Base-by-base conservation (phyloP, 2,888 invertebrate species). In the Metopia argyrocephala region DNA sequence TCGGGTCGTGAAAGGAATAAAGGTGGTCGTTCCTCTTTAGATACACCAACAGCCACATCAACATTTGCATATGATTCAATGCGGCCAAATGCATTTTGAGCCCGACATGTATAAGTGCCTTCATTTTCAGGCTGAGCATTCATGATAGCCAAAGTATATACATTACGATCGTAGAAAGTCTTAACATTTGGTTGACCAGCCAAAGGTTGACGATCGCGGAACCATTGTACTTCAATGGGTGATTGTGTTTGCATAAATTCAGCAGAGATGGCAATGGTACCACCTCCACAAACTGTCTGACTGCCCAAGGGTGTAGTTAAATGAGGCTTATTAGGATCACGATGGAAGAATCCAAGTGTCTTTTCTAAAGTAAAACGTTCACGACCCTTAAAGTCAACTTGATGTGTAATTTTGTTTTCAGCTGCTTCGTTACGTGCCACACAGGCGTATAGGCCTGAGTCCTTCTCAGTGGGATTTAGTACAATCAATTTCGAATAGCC, bases 241-340 rank as follows among this genome's bases (percentile, higher is more conserved):
- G 91, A 91, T 86, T 94, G 95, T 88, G 93, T 93, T 45, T 95
- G 93, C 84, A 88, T 87, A 81, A 90, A 90, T 89, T 96, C 94
- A 0, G 96, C 95, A 88, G 96, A 95, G 21, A 96, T 92, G 3
- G 96, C 96, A 79, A 96, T 94, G 0, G 95, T 95, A 46, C 96
- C 96, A 0, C 96, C 96, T 76, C 92, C 91, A 3, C 94, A 93
- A 0, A 96, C 95, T 70, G 93, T 93, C 86, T 94, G 93, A 86
- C 96, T 95, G 0, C 93, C 93, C 25, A 96, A 89, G 0, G 94
- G 93, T 78, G 92, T 93, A 0, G 93, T 92, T 85, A 96, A 94
- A 85, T 94, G 93, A 1, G 96, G 95, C 82, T 93, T 92, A 57
- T 93, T 91, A n/a, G 92, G 92, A 86, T 92, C 91, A 62, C 90